These are phyloP conservation scores for Sterna hirundo DNA, from an alignment of 2,113 vertebrate genomes.

Conservation along the genomic window DNA sequence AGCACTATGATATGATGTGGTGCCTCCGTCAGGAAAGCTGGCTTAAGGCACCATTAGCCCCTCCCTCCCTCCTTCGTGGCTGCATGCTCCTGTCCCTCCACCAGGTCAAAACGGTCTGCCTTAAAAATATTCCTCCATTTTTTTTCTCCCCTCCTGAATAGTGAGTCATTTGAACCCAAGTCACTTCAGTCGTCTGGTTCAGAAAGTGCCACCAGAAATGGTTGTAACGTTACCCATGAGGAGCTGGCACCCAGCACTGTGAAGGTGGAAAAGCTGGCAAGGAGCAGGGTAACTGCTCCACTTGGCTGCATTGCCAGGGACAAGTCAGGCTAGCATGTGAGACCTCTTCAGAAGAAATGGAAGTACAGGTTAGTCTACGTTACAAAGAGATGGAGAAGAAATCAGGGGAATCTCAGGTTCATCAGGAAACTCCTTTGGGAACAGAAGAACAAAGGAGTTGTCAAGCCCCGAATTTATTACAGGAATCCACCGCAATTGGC, in stretches of 20 bases:
- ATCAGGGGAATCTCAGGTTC: neutral
- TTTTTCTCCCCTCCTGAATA: neutral
- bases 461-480: neutral
- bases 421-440: neutral
- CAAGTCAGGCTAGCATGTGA: neutral
- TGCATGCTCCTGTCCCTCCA: neutral
- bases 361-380: neutral
- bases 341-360: neutral
- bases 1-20: neutral
- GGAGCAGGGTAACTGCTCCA: neutral
- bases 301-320: no score
- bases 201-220: neutral
- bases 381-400: neutral
- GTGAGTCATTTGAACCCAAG: neutral
- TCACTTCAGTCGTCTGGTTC: neutral
- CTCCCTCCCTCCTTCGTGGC: neutral
- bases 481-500: neutral
- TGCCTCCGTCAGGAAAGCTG: neutral
- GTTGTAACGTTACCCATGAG: neutral
- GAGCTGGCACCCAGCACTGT: neutral
- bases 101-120: neutral
- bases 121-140: neutral
- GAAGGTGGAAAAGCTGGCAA: neutral
- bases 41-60: neutral
- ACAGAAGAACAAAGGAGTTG: neutral